Evolutionary conservation across 2,113 vertebrate genomes (phyloP).

Genomic region (Psephotus haematonotus): DNA sequence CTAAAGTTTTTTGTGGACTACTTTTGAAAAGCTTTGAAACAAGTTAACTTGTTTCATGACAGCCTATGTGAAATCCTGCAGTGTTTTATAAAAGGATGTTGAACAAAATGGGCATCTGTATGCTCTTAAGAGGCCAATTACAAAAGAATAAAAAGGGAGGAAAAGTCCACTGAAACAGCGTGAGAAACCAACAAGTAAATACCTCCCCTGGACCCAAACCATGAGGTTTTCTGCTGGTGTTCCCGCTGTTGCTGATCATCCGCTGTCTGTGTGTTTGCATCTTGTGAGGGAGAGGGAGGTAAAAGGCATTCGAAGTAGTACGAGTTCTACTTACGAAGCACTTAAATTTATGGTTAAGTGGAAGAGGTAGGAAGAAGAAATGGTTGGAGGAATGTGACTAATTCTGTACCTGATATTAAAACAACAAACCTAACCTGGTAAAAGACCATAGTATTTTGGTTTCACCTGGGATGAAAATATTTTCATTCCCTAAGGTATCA

Average conservation of each 20-base stretch:
- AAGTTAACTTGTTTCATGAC: not conserved
- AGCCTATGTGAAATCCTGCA: not conserved
- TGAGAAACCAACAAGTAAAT: not conserved
- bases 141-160: not conserved
- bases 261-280: not conserved
- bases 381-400: not conserved
- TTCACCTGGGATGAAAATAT: not conserved
- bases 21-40: not conserved
- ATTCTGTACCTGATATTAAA: not conserved
- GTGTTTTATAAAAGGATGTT: not conserved
- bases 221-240: not conserved
- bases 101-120: not conserved
- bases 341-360: not conserved
- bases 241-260: fast-evolving
- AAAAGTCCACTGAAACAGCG: not conserved
- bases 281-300: not conserved
- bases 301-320: not conserved
- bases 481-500: not conserved
- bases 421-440: not conserved
- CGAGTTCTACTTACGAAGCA: not conserved
- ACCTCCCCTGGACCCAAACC: not conserved
- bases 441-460: not conserved
- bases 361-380: not conserved
- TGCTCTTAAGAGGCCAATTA: not conserved
- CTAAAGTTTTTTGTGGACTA: not conserved